These are phyloP conservation scores for Australoheros facetus DNA, from an alignment of 2,797 vertebrate species.

Conservation along the genomic window DNA sequence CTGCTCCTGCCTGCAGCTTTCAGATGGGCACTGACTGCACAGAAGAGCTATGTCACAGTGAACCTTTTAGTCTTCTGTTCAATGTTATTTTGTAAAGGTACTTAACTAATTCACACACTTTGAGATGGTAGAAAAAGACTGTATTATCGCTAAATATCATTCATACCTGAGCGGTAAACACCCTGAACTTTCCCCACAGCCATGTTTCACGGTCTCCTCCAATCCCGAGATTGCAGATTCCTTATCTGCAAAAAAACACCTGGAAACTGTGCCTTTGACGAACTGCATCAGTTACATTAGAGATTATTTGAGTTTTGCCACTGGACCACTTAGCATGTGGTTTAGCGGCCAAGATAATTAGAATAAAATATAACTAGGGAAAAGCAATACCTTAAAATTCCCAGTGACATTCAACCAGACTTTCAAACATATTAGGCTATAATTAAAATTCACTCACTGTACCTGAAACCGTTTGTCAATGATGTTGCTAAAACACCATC, in stretches of 20 bases:
- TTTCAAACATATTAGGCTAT: neutral
- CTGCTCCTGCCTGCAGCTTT: conserved; percentile 63
- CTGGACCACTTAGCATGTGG: neutral
- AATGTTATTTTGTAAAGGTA: neutral
- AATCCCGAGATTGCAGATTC: conserved; percentile 53
- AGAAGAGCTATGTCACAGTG: neutral
- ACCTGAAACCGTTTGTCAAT: neutral
- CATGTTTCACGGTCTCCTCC: conserved; percentile 37
- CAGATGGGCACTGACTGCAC: conserved; percentile 56
- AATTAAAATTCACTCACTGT: neutral
- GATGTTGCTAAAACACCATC: neutral
- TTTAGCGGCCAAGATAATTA: conserved; percentile 20
- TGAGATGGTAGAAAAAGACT: neutral
- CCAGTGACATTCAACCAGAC: neutral
- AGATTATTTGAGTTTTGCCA: neutral
- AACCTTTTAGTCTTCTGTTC: conserved; percentile 1
- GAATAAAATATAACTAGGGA: conserved; percentile 5
- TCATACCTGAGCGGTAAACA: conserved; percentile 23
- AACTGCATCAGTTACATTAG: conserved; percentile 17
- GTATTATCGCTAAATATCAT: neutral
- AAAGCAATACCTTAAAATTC: neutral
- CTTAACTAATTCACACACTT: neutral
- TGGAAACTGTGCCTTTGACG: conserved; percentile 25
- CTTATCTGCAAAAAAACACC: conserved; percentile 57
- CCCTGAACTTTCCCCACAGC: conserved; percentile 17